These are phyloP conservation scores for Pholis gunnellus DNA, from an alignment of 2,113 vertebrate species.

Conservation along the genomic window DNA sequence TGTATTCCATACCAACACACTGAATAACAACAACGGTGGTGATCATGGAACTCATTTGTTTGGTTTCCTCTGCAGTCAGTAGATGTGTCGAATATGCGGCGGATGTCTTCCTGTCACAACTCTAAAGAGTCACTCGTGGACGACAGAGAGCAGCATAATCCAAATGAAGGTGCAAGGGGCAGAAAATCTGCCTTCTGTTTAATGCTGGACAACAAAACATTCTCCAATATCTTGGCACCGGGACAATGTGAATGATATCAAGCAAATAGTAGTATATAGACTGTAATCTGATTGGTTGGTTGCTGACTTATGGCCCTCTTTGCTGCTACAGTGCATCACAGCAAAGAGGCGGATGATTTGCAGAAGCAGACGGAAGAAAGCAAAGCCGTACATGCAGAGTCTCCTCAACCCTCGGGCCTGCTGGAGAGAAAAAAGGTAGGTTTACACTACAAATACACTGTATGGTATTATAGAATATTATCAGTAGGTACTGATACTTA, in stretches of 20 bases:
- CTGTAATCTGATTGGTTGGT: not conserved
- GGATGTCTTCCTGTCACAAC: slow-evolving; percentile 62
- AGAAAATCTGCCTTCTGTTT: not conserved
- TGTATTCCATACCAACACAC: not conserved
- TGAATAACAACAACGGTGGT: not conserved
- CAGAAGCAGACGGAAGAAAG: slow-evolving; percentile 47
- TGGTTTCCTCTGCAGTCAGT: slow-evolving; percentile 46
- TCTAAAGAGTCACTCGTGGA: slow-evolving; percentile 52
- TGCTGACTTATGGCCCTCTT: not conserved
- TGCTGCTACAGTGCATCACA: slow-evolving; percentile 25
- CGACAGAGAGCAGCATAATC: slow-evolving; percentile 18
- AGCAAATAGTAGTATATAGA: not conserved
- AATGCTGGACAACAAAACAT: not conserved
- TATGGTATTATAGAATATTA: not conserved
- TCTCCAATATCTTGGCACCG: not conserved
- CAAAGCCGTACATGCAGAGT: not conserved
- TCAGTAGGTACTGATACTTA: not conserved
- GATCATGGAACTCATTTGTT: not conserved
- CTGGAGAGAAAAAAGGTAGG: slow-evolving; percentile 68
- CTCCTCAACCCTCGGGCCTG: slow-evolving; percentile 37
- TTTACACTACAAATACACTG: not conserved
- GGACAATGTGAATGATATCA: not conserved
- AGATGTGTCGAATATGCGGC: slow-evolving; percentile 48
- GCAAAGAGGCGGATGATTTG: slow-evolving; percentile 66
- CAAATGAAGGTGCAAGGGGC: slow-evolving; percentile 31